Evolutionary conservation across 2,888 invertebrate genomes (phyloP), one percentile per base, ranked within the genome.

Genomic region (Drosophila demipolita): DNA sequence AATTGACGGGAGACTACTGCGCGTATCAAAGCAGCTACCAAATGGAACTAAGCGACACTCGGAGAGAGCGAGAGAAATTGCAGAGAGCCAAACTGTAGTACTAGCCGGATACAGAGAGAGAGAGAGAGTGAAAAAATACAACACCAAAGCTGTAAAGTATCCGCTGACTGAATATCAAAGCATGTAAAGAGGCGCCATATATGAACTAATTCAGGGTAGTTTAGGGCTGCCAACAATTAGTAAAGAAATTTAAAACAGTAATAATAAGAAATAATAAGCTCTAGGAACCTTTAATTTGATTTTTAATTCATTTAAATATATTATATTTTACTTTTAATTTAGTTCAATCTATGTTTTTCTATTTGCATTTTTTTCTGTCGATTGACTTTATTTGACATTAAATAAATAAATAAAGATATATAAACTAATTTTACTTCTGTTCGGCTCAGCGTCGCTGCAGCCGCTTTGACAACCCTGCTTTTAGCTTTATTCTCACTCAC

Each of bases 1-100:
- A 91, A 91, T 91, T 91, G 91, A 91, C 91, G 83, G 90, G 87
- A 90, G 91, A 91, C 90, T 89, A 89, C 86, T 86, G 86, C 84
- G 82, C 80, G 83, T 73, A 82, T 81, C 75, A 73, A 71, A 84
- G 58, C 71, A 59, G 61, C 33, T 9, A 45, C 63, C 45, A 76
- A 79, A 80, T 81, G 78, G 73, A 80, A 80, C 76, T 74, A 75
- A 65, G 67, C 62, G 57, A 63, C 73, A 71, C 69, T 66, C 66
- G 40, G 52, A 26, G 20, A 58, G 50, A 66, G 68, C 65, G 42
- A 62, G 29, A 55, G 55, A n/a, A 1, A 32, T 17, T 11, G 50
- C 29, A 40, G 32, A 69, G 58, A 68, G 65, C 73, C 67, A 66
- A 75, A 71, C 69, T 75, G 72, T 75, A 36, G 71, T 60, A 71